Percentiles rank a stretch among this genome's conserved stretches.
Conservation (phyloP, 2,113 vertebrate genomes). For the Pteropus alecto region DNA sequence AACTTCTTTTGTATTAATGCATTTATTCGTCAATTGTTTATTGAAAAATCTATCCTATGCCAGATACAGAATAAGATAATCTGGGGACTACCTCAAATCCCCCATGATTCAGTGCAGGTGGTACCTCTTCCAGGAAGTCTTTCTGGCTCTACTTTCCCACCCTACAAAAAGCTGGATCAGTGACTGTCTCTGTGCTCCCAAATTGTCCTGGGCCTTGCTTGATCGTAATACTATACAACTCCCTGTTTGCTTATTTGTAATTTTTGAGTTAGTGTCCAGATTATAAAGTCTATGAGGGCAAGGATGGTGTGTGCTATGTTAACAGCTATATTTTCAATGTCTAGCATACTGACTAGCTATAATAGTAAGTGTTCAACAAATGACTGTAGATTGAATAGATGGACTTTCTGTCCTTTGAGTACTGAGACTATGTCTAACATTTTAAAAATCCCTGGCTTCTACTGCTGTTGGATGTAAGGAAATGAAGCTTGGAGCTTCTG, state of each 20-base stretch:
- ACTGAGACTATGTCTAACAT: background rate
- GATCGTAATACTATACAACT: background rate
- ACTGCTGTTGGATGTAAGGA: background rate
- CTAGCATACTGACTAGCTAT: background rate
- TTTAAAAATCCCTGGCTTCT: background rate
- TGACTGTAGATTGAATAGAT: background rate
- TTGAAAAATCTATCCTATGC: background rate
- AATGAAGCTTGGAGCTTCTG: background rate
- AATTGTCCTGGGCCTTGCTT: background rate
- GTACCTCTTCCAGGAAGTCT: background rate
- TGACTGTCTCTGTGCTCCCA: background rate
- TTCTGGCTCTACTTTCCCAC: background rate
- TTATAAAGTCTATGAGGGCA: background rate
- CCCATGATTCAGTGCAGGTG: background rate
- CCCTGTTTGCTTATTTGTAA: background rate
- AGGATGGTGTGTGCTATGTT: background rate
- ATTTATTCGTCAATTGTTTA: constrained; percentile 29
- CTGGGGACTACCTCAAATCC: background rate
- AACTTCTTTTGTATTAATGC: constrained; percentile 22
- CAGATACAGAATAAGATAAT: background rate
- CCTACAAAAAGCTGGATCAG: background rate
- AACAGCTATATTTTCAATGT: background rate
- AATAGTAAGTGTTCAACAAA: no score
- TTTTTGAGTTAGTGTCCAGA: background rate
- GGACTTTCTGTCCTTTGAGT: background rate